A percentile compares a stretch with the other conserved stretches of the same genome.
These are phyloP conservation scores for Neomonachus schauinslandi DNA, from an alignment of 2,113 vertebrate genomes.

Conservation along the genomic window DNA sequence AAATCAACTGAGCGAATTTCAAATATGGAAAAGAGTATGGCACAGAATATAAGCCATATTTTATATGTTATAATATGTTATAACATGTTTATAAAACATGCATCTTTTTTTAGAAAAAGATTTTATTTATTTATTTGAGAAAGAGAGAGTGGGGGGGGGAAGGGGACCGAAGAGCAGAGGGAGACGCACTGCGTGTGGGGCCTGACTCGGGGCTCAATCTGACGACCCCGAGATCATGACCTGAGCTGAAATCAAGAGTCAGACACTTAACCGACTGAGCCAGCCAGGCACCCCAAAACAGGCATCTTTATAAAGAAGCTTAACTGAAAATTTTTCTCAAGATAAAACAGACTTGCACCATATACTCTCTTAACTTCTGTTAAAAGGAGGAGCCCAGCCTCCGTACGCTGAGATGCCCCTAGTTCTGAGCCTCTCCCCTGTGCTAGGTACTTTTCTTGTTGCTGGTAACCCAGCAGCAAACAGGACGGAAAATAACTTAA, in stretches of 20 bases:
- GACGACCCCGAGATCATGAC: neutral
- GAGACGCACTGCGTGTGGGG: neutral
- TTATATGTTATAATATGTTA: conserved; percentile 10
- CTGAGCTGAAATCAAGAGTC: neutral
- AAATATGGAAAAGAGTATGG: conserved; percentile 72
- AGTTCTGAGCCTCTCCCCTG: neutral
- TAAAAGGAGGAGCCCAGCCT: neutral
- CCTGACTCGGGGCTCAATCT: neutral
- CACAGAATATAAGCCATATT: conserved; percentile 48
- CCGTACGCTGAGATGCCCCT: neutral
- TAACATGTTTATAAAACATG: neutral
- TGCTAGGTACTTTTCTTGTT: neutral
- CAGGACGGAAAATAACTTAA: neutral
- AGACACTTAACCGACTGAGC: neutral
- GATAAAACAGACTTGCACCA: neutral
- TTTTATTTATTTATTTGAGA: neutral
- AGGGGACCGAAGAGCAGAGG: neutral
- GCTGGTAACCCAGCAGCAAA: neutral
- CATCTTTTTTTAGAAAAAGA: neutral
- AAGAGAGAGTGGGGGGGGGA: neutral
- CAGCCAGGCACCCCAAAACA: neutral
- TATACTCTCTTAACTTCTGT: neutral
- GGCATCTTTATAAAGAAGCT: neutral
- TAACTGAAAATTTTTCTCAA: neutral
- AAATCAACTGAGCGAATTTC: neutral